Percentiles rank a stretch among this genome's conserved stretches.
These are phyloP conservation scores for Doryteuthis pealeii DNA, from an alignment of 1,140 invertebrate genomes.

Conservation along the genomic window DNA sequence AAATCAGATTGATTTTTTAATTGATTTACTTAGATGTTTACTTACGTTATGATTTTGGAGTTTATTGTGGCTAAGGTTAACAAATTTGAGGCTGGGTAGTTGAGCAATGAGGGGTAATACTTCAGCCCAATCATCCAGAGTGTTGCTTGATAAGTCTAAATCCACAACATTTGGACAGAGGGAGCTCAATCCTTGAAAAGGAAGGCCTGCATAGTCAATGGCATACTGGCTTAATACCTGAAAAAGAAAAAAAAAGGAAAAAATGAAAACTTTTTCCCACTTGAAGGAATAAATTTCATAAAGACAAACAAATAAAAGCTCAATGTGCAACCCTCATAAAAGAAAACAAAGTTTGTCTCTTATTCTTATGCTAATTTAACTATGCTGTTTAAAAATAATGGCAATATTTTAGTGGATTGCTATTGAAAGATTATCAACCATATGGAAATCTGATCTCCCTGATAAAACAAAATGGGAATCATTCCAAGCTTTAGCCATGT, in stretches of 20 bases:
- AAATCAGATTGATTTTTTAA: too few species aligned
- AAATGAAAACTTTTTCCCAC: neutral
- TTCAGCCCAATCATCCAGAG: conserved; percentile 39
- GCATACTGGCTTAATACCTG: conserved; percentile 38
- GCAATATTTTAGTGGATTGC: too few species aligned
- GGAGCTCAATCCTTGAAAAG: conserved; percentile 32
- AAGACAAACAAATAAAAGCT: neutral
- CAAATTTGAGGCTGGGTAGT: conserved; percentile 41
- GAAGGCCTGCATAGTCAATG: conserved; percentile 37
- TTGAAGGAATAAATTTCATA: too few species aligned
- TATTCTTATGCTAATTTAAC: too few species aligned
- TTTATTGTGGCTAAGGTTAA: conserved; percentile 41
- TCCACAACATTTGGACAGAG: conserved; percentile 50
- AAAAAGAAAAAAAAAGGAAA: conserved; percentile 7
- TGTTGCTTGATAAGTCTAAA: conserved; percentile 45
- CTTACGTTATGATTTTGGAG: conserved; percentile 34
- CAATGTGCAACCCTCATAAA: too few species aligned
- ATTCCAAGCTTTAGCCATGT: too few species aligned
- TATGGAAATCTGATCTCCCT: too few species aligned
- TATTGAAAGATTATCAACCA: too few species aligned
- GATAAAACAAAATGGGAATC: too few species aligned
- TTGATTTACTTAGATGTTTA: too few species aligned
- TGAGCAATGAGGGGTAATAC: conserved; percentile 38
- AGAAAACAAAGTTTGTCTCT: too few species aligned
- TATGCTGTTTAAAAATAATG: too few species aligned